Conservation (phyloP, 2,113 vertebrate species). For the Pardalotus punctatus region DNA sequence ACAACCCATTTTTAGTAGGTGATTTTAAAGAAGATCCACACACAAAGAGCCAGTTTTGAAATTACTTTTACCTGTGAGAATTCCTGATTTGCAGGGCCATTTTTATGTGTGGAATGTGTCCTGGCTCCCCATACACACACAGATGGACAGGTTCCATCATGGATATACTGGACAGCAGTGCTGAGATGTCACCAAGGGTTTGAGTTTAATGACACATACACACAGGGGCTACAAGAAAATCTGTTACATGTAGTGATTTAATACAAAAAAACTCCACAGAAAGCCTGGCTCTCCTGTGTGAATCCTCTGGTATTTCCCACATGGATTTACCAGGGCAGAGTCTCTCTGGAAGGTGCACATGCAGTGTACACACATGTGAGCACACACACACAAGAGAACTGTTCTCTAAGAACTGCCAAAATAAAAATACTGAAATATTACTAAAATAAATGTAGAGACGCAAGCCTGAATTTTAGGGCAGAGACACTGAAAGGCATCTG, state of each 20-base stretch:
- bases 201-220: neutral
- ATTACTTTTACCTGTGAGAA: neutral
- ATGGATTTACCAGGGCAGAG: neutral
- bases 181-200: neutral
- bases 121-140: neutral
- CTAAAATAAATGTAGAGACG: neutral
- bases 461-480: neutral
- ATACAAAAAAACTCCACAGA: neutral
- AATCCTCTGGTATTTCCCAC: neutral
- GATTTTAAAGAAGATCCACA: neutral
- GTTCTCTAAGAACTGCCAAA: neutral
- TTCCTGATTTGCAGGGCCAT: neutral
- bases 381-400: neutral
- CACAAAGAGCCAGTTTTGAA: neutral
- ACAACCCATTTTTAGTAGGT: neutral
- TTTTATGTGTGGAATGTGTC: neutral
- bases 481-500: neutral
- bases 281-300: neutral
- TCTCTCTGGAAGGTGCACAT: neutral
- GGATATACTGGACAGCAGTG: neutral
- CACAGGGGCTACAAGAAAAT: neutral
- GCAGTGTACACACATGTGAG: neutral
- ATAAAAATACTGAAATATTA: neutral
- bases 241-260: neutral
- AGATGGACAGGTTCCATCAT: neutral